Percentiles rank a stretch among this genome's conserved stretches.
These are phyloP conservation scores for Sycobia sp. DNA, from an alignment of 1,140 invertebrate species.

Conservation along the genomic window DNA sequence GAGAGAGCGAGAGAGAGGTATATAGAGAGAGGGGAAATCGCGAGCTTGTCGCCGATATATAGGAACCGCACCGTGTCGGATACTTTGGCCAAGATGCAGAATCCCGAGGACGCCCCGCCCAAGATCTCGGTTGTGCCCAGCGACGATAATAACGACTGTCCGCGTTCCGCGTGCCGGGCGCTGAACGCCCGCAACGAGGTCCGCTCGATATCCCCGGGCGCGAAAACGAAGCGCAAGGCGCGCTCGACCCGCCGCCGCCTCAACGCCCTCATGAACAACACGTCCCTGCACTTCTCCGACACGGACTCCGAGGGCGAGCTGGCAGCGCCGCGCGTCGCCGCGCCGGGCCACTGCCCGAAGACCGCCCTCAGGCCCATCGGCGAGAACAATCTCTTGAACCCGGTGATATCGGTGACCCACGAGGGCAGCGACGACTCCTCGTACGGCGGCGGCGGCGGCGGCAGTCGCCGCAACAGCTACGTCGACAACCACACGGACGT, in stretches of 20 bases:
- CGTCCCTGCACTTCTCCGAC: conserved; percentile 58
- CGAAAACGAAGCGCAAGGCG: conserved; percentile 53
- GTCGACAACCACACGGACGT: conserved; percentile 53
- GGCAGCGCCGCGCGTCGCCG: conserved; percentile 20
- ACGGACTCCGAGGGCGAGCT: conserved; percentile 60
- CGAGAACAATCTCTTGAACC: conserved; percentile 31
- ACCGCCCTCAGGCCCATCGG: neutral
- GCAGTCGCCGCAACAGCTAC: conserved; percentile 46
- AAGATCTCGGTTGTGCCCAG: too few species aligned
- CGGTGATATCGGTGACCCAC: conserved; percentile 50
- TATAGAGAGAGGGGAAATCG: too few species aligned
- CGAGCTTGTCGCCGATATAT: too few species aligned
- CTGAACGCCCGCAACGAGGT: neutral
- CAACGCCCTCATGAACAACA: conserved; percentile 55
- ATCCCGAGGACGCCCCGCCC: too few species aligned
- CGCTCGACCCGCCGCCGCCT: conserved; percentile 50
- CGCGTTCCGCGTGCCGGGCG: too few species aligned
- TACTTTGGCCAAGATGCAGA: too few species aligned
- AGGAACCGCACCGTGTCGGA: too few species aligned
- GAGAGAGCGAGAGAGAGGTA: too few species aligned
- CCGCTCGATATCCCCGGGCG: neutral
- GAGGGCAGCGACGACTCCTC: conserved; percentile 37
- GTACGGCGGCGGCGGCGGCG: conserved; percentile 28
- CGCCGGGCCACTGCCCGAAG: conserved; percentile 22
- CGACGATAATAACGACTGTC: too few species aligned